A percentile compares a stretch with the other conserved stretches of the same genome.
phyloP scores from a whole-genome alignment of 2,888 invertebrate genomes.

The Agrochola macilenta region DNA sequence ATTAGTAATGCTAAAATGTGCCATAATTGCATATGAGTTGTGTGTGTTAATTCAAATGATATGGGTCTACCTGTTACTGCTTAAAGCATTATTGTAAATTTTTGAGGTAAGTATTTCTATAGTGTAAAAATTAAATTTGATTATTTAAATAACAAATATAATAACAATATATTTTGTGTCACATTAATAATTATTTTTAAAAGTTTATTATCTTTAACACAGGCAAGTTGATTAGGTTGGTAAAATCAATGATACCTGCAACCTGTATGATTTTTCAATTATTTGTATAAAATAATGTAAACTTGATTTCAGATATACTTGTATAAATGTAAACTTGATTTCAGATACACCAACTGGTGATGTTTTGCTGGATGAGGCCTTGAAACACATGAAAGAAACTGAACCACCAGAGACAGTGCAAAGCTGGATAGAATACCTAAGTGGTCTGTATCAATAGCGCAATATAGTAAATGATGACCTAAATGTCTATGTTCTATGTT shows the following conservation, averaged over 20 bases:
- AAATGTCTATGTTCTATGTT: background rate
- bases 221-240: background rate
- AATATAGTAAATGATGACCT: background rate
- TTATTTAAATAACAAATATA: background rate
- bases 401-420: slow-evolving; percentile 99
- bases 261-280: background rate
- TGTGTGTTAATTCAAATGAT: slow-evolving; percentile 35
- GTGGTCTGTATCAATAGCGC: slow-evolving; percentile 92
- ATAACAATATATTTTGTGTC: background rate
- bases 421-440: slow-evolving; percentile 99
- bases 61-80: background rate
- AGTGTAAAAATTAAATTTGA: background rate
- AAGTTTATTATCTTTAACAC: slow-evolving; percentile 2
- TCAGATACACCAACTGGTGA: slow-evolving; percentile 98
- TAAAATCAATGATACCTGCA: background rate
- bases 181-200: background rate
- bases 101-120: background rate
- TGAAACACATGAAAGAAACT: slow-evolving; percentile 99
- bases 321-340: slow-evolving; percentile 29
- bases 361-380: slow-evolving; percentile 97
- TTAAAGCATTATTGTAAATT: background rate
- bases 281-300: slow-evolving; percentile 3
- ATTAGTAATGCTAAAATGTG: slow-evolving; percentile 39
- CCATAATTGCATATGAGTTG: slow-evolving; percentile 7
- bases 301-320: slow-evolving; percentile 92